These are phyloP conservation scores for Tetheella fluctuosa DNA, from an alignment of 2,888 invertebrate genomes.

Conservation along the genomic window DNA sequence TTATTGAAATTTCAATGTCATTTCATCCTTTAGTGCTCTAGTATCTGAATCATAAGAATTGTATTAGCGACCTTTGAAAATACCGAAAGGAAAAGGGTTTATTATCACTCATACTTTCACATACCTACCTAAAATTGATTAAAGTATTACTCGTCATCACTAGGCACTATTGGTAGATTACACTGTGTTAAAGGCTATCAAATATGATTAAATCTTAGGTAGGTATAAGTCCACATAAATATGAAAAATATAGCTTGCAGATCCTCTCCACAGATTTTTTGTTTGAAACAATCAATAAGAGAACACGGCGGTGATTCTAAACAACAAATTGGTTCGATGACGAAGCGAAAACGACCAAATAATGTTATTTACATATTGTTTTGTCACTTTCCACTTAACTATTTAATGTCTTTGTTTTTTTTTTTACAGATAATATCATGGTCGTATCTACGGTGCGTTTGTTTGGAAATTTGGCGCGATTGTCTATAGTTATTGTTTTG, in stretches of 20 bases:
- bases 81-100: too few species aligned
- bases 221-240: too few species aligned
- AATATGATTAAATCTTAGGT: too few species aligned
- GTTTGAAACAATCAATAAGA: slow-evolving; percentile 57
- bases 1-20: too few species aligned
- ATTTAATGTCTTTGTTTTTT: slow-evolving; percentile 56
- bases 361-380: slow-evolving; percentile 83
- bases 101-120: too few species aligned
- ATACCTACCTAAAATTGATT: too few species aligned
- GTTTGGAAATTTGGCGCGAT: slow-evolving; percentile 73
- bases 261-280: slow-evolving; percentile 38
- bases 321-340: slow-evolving; percentile 80
- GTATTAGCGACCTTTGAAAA: too few species aligned
- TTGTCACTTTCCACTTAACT: slow-evolving; percentile 78
- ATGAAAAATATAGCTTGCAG: neutral
- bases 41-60: too few species aligned
- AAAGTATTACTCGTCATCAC: too few species aligned
- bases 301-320: slow-evolving; percentile 46
- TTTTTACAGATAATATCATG: slow-evolving; percentile 55
- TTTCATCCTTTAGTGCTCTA: too few species aligned
- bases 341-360: slow-evolving; percentile 62
- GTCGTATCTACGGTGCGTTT: slow-evolving; percentile 45
- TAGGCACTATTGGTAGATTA: too few species aligned
- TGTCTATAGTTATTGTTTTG: slow-evolving; percentile 47
- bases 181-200: too few species aligned